Conservation (phyloP, 1,140 invertebrate species). For the Orius insidiosus region DNA sequence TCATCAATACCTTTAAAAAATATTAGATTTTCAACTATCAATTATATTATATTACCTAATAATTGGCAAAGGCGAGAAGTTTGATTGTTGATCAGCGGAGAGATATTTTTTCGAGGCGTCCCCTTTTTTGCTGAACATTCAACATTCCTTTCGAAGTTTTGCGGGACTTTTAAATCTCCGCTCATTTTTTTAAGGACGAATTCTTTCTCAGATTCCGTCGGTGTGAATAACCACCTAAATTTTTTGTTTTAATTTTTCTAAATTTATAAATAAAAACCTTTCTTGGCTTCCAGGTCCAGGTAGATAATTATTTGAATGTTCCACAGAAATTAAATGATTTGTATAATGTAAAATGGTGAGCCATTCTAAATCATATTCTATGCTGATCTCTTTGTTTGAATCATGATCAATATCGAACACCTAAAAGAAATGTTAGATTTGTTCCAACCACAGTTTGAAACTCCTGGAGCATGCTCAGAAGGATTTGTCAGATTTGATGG, state of each 20-base stretch:
- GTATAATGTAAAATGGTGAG: conserved; percentile 69
- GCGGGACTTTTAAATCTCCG: conserved; percentile 43
- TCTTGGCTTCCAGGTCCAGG: conserved; percentile 51
- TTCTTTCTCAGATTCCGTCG: conserved; percentile 54
- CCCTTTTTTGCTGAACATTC: conserved; percentile 30
- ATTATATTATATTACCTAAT: conserved; percentile 9
- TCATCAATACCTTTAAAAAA: conserved; percentile 6
- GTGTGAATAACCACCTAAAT: conserved; percentile 53
- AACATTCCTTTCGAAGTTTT: conserved; percentile 60
- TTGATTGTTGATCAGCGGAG: conserved; percentile 6
- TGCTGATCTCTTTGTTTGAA: conserved; percentile 32
- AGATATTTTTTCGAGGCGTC: conserved; percentile 1
- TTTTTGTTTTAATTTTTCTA: conserved; percentile 6
- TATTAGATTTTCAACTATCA: not conserved
- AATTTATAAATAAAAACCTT: conserved; percentile 29
- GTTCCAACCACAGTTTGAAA: not conserved
- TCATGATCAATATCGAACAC: conserved; percentile 33
- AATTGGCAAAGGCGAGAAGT: conserved; percentile 8
- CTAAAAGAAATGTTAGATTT: conserved; percentile 44
- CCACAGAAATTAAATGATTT: conserved; percentile 70
- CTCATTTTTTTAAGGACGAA: conserved; percentile 45
- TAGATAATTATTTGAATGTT: conserved; percentile 50
- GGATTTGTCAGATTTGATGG: too few species aligned
- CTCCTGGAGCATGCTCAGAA: too few species aligned
- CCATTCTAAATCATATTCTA: conserved; percentile 90